Conservation (phyloP, 2,797 vertebrate species). For the Zenarchopterus dispar region DNA sequence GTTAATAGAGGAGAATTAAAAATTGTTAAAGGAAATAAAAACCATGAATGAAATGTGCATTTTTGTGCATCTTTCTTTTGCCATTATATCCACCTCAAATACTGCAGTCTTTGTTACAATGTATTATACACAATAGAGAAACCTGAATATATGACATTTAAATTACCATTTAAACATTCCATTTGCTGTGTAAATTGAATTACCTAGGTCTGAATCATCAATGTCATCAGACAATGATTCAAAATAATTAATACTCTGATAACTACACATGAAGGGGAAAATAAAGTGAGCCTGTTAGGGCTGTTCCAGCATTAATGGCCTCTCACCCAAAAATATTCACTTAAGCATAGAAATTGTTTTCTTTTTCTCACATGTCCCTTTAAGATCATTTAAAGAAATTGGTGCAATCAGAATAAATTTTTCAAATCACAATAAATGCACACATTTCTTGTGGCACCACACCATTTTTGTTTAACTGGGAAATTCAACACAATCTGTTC, state of each 20-base stretch:
- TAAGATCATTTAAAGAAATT: too few relatives aligned
- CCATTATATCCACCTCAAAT: neutral
- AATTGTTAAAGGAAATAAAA: too few relatives aligned
- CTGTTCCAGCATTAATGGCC: slow-evolving; percentile 62
- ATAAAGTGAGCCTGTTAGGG: slow-evolving; percentile 47
- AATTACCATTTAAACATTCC: slow-evolving; percentile 7
- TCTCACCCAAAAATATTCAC: neutral
- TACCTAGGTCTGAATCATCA: slow-evolving; percentile 10
- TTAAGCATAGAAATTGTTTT: too few relatives aligned
- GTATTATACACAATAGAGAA: neutral
- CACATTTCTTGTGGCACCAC: too few relatives aligned
- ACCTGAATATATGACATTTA: neutral
- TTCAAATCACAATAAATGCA: too few relatives aligned
- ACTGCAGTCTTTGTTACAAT: neutral
- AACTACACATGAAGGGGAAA: slow-evolving; percentile 22
- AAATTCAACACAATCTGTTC: neutral
- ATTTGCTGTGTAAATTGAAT: slow-evolving; percentile 33
- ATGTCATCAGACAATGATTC: slow-evolving; percentile 38
- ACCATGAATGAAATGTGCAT: neutral
- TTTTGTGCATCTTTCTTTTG: neutral
- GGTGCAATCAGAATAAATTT: too few relatives aligned
- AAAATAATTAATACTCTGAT: slow-evolving; percentile 3
- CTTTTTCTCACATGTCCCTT: too few relatives aligned
- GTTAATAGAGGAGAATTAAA: neutral
- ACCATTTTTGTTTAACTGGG: too few relatives aligned